Evolutionary conservation across 2,888 invertebrate species (phyloP).

Genomic region (Copidosoma aretas): DNA sequence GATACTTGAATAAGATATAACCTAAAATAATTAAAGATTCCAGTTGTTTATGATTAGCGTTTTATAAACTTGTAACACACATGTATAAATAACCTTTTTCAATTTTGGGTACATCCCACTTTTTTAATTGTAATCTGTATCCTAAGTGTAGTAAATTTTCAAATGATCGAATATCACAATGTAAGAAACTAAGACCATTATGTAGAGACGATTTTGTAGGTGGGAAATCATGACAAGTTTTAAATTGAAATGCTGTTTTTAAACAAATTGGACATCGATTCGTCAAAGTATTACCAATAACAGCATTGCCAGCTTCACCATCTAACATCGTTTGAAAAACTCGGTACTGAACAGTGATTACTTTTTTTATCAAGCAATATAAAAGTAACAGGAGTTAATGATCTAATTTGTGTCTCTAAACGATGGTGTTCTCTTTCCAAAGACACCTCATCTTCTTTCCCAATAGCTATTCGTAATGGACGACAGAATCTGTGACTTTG

Average conservation of each 20-base stretch:
- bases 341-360: background rate
- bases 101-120: background rate
- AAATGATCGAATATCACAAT: background rate
- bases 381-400: too few species aligned
- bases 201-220: background rate
- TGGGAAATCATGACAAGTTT: background rate
- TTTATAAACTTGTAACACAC: background rate
- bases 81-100: background rate
- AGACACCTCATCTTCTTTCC: slow-evolving; percentile 2
- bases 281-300: background rate
- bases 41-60: too few species aligned
- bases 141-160: background rate
- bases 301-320: background rate
- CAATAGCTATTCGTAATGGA: slow-evolving; percentile 6
- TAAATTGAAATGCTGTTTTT: background rate
- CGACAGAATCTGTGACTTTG: slow-evolving; percentile 13
- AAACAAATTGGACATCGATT: slow-evolving; percentile 10
- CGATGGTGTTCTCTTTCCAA: too few species aligned
- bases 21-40: too few species aligned
- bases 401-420: too few species aligned
- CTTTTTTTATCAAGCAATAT: background rate
- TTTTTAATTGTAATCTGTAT: background rate
- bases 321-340: background rate
- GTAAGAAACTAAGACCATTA: background rate
- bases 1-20: too few species aligned